A percentile compares a stretch with the other conserved stretches of the same genome.
Evolutionary conservation across 2,888 invertebrate genomes (phyloP).

Genomic region (Napeogenes inachia): DNA sequence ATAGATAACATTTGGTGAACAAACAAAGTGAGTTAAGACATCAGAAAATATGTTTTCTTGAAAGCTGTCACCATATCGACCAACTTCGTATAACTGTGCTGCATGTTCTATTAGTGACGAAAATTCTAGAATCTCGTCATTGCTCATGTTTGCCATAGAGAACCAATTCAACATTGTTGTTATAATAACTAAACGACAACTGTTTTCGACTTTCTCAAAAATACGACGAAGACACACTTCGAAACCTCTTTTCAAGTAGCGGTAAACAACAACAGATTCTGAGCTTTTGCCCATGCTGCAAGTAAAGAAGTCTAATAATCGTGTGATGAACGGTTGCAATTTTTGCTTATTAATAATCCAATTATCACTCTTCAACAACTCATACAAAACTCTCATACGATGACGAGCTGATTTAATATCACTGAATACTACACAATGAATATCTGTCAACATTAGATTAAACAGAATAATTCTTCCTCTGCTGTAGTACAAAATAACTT

Average conservation of each 20-base stretch:
- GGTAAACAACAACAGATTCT: conserved; percentile 38
- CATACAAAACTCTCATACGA: conserved; percentile 69
- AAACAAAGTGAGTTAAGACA: conserved; percentile 63
- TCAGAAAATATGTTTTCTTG: conserved; percentile 65
- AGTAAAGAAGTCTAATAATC: conserved; percentile 69
- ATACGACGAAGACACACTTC: conserved; percentile 75
- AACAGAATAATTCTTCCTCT: conserved; percentile 47
- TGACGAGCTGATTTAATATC: conserved; percentile 57
- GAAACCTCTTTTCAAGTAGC: conserved; percentile 65
- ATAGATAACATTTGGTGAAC: conserved; percentile 60
- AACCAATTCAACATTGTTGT: conserved; percentile 73
- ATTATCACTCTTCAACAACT: conserved; percentile 61
- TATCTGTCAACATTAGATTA: conserved; percentile 53
- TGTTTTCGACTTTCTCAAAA: conserved; percentile 66
- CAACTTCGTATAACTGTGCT: conserved; percentile 63
- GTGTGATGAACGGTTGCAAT: conserved; percentile 56
- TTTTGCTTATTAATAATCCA: conserved; percentile 65
- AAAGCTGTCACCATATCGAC: conserved; percentile 60
- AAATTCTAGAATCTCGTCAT: conserved; percentile 71
- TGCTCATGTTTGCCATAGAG: conserved; percentile 51
- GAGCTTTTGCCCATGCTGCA: conserved; percentile 45
- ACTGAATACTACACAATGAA: conserved; percentile 47
- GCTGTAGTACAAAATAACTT: conserved; percentile 49
- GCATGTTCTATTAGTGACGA: conserved; percentile 74
- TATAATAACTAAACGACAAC: conserved; percentile 67